phyloP scores from a whole-genome alignment of 2,113 vertebrate genomes.

The Chloropsis hardwickii region DNA sequence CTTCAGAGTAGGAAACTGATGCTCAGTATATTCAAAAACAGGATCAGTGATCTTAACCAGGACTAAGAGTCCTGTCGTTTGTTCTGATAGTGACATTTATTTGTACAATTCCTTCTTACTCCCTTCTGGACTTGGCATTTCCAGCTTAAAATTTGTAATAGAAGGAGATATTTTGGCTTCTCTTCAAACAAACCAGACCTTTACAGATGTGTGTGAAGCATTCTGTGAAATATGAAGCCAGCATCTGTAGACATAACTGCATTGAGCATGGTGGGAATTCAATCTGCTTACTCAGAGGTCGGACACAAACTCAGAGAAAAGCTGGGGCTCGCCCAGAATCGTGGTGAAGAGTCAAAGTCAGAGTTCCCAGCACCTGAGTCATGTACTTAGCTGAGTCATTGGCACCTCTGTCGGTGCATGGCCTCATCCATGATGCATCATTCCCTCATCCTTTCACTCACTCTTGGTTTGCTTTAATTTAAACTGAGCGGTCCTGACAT shows the following conservation, averaged over 20 bases:
- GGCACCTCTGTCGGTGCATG: not conserved
- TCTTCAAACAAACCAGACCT: not conserved
- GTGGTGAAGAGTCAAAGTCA: not conserved
- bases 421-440: not conserved
- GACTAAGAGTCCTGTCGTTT: not conserved
- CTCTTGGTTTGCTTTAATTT: not conserved
- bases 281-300: slow-evolving; percentile 17
- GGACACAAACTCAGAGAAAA: not conserved
- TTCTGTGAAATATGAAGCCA: not conserved
- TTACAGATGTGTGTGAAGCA: not conserved
- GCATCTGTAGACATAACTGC: not conserved
- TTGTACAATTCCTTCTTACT: not conserved
- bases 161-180: not conserved
- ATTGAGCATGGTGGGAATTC: not conserved
- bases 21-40: not conserved
- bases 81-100: not conserved
- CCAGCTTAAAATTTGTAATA: not conserved
- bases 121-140: not conserved
- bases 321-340: not conserved
- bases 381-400: not conserved
- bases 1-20: not conserved
- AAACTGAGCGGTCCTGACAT: not conserved
- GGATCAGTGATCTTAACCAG: not conserved
- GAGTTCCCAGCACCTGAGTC: slow-evolving; percentile 46
- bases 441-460: slow-evolving; percentile 2